Evolutionary conservation across 2,797 vertebrate genomes (phyloP).

Genomic region (Semotilus atromaculatus): DNA sequence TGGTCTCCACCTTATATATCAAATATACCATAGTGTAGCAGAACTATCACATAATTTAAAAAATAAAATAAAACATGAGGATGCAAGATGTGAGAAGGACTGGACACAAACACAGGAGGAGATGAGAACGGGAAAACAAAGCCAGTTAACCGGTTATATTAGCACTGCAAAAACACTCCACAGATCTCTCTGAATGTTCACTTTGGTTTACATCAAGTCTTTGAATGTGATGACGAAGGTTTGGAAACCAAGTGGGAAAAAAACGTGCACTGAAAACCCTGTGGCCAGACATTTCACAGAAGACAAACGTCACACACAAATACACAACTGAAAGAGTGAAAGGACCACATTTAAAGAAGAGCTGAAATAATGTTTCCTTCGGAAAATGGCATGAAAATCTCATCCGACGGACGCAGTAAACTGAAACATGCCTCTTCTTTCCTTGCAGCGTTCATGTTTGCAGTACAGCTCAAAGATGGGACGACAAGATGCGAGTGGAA

Average conservation of each 20-base stretch:
- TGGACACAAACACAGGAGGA: slow-evolving; percentile 46
- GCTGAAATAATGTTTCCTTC: slow-evolving; percentile 19
- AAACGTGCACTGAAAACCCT: slow-evolving; percentile 42
- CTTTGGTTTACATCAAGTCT: slow-evolving; percentile 61
- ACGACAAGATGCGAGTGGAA: slow-evolving; percentile 46
- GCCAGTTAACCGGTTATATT: slow-evolving; percentile 32
- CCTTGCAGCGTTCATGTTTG: slow-evolving; percentile 33
- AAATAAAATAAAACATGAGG: slow-evolving; percentile 27
- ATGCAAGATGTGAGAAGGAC: slow-evolving; percentile 27
- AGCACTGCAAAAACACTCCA: slow-evolving; percentile 52
- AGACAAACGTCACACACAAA: slow-evolving; percentile 46
- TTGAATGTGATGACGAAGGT: slow-evolving; percentile 48
- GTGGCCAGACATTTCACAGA: slow-evolving; percentile 42
- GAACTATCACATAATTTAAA: slow-evolving; percentile 46
- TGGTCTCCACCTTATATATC: slow-evolving; percentile 57
- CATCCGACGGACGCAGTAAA: background rate
- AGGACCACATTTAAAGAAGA: slow-evolving; percentile 31
- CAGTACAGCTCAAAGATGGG: slow-evolving; percentile 42
- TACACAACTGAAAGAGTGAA: slow-evolving; percentile 52
- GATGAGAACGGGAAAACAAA: slow-evolving; percentile 46
- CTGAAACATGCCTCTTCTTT: background rate
- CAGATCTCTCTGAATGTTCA: slow-evolving; percentile 47
- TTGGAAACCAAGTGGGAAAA: background rate
- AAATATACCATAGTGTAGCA: slow-evolving; percentile 45
- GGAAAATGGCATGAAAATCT: slow-evolving; percentile 8